Evolutionary conservation across 2,888 invertebrate species (phyloP).

Genomic region (Epicampocera succincta): DNA sequence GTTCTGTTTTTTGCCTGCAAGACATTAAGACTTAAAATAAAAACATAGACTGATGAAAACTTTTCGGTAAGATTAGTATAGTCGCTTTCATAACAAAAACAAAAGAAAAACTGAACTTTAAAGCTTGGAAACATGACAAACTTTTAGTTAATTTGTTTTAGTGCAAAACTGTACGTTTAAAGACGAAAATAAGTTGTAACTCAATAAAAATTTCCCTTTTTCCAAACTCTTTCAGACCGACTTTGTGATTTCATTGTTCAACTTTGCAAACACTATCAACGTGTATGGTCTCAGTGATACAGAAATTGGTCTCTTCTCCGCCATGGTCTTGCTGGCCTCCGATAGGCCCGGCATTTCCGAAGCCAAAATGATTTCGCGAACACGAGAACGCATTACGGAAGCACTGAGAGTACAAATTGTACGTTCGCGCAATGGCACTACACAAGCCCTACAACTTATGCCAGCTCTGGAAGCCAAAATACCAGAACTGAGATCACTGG

Average conservation of each 20-base stretch:
- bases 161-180: too few species aligned
- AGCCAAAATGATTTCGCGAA: constrained; percentile 88
- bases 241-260: constrained; percentile 91
- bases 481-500: constrained; percentile 90
- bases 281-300: constrained; percentile 91
- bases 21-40: too few species aligned
- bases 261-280: constrained; percentile 89
- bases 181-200: too few species aligned
- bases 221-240: constrained; percentile 85
- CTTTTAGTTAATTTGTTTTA: too few species aligned
- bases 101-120: too few species aligned
- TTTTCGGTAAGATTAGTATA: too few species aligned
- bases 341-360: constrained; percentile 92
- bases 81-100: too few species aligned
- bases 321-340: constrained; percentile 90
- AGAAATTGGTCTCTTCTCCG: constrained; percentile 94
- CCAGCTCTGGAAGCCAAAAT: constrained; percentile 84
- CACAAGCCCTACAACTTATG: constrained; percentile 82
- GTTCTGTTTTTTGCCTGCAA: too few species aligned
- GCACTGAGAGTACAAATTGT: constrained; percentile 91
- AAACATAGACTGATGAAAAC: too few species aligned
- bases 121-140: too few species aligned
- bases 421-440: constrained; percentile 80
- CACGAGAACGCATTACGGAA: constrained; percentile 91
- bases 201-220: too few species aligned